Evolutionary conservation across 2,113 vertebrate species (phyloP), one percentile per base, ranked within the genome.

Genomic region (Mormyrus iriodes): DNA sequence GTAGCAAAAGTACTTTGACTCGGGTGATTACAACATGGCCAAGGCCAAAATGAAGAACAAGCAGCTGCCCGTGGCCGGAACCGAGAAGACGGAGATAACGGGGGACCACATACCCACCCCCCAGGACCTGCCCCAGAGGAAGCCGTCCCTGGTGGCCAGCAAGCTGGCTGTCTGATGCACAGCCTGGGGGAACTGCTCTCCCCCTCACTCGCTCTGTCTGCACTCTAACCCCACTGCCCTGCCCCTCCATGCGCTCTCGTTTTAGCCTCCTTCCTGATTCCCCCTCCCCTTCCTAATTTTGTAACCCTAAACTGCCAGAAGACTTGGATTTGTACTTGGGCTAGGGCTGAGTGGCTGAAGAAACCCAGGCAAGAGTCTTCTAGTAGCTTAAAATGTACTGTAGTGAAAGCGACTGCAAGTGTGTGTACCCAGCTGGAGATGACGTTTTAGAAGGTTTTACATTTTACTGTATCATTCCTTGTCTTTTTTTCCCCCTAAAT

Each of bases 1-100:
- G 27, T 92, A 99, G 98, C 98, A 98, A 98, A 99, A 99, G 92
- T 99, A 99, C 93, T 99, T 99, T 93, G 98, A 99, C 96, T 99
- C 98, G 88, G 98, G 98, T 0, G 98, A 99, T 95, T 99, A 99
- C 95, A 99, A 99, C 95, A 99, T 99, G 98, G 98, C 98, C 82
- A 99, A 99, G 95, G 98, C 98, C 35, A 99, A 99, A 94, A 97
- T 98, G 92, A 99, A 99, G 96, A 99, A 99, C 93, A 99, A 99
- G 92, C 97, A 97, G 93, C 95, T 99, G 90, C 98, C 98, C 3
- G 92, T 97, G 27, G 97, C 97, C 84, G 95, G 97, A n/a, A 95
- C 98, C 0, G 98, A 99, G 94, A 99, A 99, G 95, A 95, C 97
- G 0, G 97, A 99, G 95, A 97, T 99, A 92, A 99, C 98, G 89